Percentiles rank a stretch among this genome's conserved stretches.
These are phyloP conservation scores for Eristalinus sepulchralis DNA, from an alignment of 2,888 invertebrate genomes.

Conservation along the genomic window DNA sequence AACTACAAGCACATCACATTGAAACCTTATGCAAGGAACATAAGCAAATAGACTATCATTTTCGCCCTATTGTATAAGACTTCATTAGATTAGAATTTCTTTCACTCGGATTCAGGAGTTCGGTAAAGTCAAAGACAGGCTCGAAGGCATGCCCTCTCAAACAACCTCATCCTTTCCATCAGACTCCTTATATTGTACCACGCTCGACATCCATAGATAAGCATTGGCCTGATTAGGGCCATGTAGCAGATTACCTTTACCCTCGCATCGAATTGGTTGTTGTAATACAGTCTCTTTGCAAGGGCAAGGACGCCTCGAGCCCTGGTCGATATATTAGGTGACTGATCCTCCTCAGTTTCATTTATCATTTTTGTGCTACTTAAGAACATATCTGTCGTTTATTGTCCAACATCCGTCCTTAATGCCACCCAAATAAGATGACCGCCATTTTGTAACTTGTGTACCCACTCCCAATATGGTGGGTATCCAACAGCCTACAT, in stretches of 20 bases:
- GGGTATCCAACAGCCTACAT: no score
- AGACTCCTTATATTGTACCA: constrained; percentile 7
- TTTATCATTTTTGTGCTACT: no score
- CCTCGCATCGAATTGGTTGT: background rate
- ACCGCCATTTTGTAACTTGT: no score
- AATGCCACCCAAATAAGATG: no score
- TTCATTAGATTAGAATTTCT: constrained; percentile 2
- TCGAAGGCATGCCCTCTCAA: background rate
- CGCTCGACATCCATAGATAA: background rate
- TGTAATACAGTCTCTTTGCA: background rate
- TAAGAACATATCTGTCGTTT: no score
- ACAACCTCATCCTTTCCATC: constrained; percentile 3
- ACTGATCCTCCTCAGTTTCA: no score
- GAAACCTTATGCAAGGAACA: background rate
- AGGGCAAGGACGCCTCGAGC: background rate
- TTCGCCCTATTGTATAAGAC: background rate
- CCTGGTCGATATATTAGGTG: no score
- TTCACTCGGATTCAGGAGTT: constrained; percentile 1
- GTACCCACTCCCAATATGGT: no score
- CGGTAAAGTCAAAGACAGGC: background rate
- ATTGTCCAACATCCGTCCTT: no score
- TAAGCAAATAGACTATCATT: no score
- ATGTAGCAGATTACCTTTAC: background rate
- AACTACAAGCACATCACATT: constrained; percentile 64
- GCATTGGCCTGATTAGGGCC: constrained; percentile 3